Percentiles rank a stretch among this genome's conserved stretches.
Conservation (phyloP, 2,113 vertebrate species). For the Nettapus auritus region DNA sequence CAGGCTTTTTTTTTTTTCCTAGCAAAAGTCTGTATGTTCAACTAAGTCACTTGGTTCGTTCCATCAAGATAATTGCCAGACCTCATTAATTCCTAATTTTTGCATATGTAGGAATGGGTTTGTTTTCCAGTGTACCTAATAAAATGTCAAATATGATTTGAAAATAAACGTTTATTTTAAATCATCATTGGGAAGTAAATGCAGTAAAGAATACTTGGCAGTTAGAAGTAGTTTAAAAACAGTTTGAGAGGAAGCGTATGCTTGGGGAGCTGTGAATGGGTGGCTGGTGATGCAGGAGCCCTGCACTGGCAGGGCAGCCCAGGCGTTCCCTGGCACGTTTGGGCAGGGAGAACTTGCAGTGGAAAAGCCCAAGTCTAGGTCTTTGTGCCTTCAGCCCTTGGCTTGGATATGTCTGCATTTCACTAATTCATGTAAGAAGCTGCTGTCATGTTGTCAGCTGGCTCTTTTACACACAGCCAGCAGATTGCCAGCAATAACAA, state of each 20-base stretch:
- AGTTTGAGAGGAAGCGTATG: neutral
- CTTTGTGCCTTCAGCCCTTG: neutral
- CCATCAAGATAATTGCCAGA: slow-evolving; percentile 25
- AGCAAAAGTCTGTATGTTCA: slow-evolving; percentile 18
- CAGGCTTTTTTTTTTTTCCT: neutral
- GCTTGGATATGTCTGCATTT: neutral
- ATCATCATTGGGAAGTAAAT: neutral
- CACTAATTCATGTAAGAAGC: slow-evolving; percentile 10
- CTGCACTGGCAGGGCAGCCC: neutral
- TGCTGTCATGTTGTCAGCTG: slow-evolving; percentile 26
- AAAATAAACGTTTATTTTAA: slow-evolving; percentile 13
- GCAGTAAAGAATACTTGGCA: neutral
- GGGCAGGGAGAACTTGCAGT: neutral
- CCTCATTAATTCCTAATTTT: slow-evolving; percentile 50
- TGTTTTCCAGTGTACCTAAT: slow-evolving; percentile 27
- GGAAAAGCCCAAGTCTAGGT: neutral
- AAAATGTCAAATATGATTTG: slow-evolving; percentile 31
- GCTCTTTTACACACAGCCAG: slow-evolving; percentile 1
- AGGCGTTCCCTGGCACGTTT: neutral
- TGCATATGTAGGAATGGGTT: slow-evolving; percentile 3
- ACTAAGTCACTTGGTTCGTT: slow-evolving; percentile 33
- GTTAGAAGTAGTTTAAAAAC: neutral
- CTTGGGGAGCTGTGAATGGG: neutral
- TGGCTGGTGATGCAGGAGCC: neutral
- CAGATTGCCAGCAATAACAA: slow-evolving; percentile 18